Evolutionary conservation across 1,140 invertebrate species (phyloP).

Genomic region (Frieseomelitta varia): DNA sequence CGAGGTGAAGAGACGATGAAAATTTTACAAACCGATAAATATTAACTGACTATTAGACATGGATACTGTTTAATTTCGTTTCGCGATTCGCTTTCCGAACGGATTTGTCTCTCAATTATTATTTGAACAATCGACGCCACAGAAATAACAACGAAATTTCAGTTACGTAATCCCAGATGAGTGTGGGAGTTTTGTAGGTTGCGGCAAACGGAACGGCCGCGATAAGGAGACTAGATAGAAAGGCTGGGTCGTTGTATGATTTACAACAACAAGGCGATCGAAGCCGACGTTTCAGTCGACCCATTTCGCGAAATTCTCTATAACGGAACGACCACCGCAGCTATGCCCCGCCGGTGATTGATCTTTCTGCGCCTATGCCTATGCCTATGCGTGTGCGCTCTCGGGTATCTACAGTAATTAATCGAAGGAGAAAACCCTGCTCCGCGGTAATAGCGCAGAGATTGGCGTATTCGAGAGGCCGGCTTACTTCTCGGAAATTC

Average conservation of each 20-base stretch:
- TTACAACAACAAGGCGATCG: slow-evolving; percentile 42
- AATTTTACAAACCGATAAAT: too few relatives aligned
- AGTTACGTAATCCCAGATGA: not conserved
- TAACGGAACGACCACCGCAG: slow-evolving; percentile 62
- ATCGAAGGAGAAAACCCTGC: slow-evolving; percentile 63
- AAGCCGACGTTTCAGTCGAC: not conserved
- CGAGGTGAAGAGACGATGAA: too few relatives aligned
- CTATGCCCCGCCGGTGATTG: slow-evolving; percentile 62
- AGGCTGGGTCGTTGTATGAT: slow-evolving; percentile 2
- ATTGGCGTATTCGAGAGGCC: slow-evolving; percentile 37
- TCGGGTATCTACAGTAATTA: slow-evolving; percentile 54
- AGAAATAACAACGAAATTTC: too few relatives aligned
- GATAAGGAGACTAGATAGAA: slow-evolving; percentile 13
- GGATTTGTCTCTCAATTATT: too few relatives aligned
- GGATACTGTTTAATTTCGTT: too few relatives aligned
- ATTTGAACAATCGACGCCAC: too few relatives aligned
- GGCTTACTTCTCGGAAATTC: slow-evolving; percentile 7
- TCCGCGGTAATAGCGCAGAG: slow-evolving; percentile 53
- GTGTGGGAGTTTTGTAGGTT: not conserved
- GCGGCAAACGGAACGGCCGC: not conserved
- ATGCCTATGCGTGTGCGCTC: slow-evolving; percentile 23
- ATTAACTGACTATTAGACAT: too few relatives aligned
- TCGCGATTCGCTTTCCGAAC: too few relatives aligned
- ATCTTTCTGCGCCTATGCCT: slow-evolving; percentile 40
- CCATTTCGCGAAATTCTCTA: slow-evolving; percentile 60